Evolutionary conservation across 2,113 vertebrate genomes (phyloP), one percentile per base, ranked within the genome.

Genomic region (Neolamprologus cancellatus): DNA sequence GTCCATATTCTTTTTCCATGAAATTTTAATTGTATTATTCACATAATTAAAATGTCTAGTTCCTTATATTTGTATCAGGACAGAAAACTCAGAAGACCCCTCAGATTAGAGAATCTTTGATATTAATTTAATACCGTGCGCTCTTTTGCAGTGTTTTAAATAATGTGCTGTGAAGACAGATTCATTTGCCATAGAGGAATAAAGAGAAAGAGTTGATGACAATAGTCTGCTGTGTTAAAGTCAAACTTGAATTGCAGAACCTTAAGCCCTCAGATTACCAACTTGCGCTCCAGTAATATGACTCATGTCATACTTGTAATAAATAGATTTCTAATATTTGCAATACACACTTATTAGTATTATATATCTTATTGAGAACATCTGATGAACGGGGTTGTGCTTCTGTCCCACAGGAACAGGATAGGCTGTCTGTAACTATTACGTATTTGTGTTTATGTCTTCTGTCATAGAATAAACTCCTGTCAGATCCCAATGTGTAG

Each of bases 391-490:
- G 9, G 39, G 8, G 41, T n/a, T 48, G 25, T 80, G 52, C 13
- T 61, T 46, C 52, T 25, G 71, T 48, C 71, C 10, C 34, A 28
- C 28, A 32, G 25, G 17, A 88, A 69, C 52, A 78, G 79, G 8
- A n/a, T 7, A 83, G 6, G 53, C 15, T 2, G n/a, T 74, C 78
- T 53, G 52, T 11, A 34, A 25, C 25, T 11, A 8, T 18, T 17
- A 20, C 13, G 15, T 82, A 86, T 89, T 78, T 76, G 53, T 84
- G 41, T 88, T 84, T 80, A 48, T 28, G 78, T 30, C 53, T 81
- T 53, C 39, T 52, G 12, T 66, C 52, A 6, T 3, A 85, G 5
- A 66, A 46, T 57, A 12, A 79, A 55, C 44, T 25, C 55, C 23
- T 76, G 71, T 50, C 44, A 76, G 25, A 46, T 79, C 6, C 13